Base-by-base conservation (phyloP, 2,888 invertebrate genomes). In the Lobophora halterata region DNA sequence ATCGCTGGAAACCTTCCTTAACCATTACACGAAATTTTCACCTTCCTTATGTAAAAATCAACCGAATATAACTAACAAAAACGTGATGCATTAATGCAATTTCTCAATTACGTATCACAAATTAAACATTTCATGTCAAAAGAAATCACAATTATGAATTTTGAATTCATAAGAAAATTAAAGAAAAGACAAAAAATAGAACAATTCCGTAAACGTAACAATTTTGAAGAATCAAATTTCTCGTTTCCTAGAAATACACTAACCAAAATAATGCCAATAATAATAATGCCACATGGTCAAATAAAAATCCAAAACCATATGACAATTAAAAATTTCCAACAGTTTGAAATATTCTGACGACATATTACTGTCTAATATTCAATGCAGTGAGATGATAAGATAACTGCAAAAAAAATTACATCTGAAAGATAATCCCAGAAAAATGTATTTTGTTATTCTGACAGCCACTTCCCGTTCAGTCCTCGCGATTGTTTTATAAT, bases 71-170 rank as follows among this genome's bases (percentile, higher is more conserved):
- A 76, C 69, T 68, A 68, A 73, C 74, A 75, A 72, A 74, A 76
- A 77, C 70, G 71, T 79, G 79, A 78, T 76, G 86, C 85, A 82
- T 83, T 86, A 79, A 82, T 85, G 83, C 85, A 81, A 76, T 74
- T 53, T 75, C 74, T 74, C 67, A 76, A 78, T 78, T 76, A 79
- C 72, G 74, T 87, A 87, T 87, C 87, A 87, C 87, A 87, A 86
- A 81, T 53, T 42, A 81, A 86, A 87, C 86, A 87, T 87, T 87
- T 77, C 76, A 87, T 87, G 87, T 87, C 81, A 78, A 80, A 87
- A 79, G 72, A 86, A 88, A 88, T 88, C 88, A 88, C 88, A 88
- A 86, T 70, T 85, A 85, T 87, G 88, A 88, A 88, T 88, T 88
- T 87, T 73, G 55, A 88, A 88, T 88, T 88, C 88, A 88, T 75